These are phyloP conservation scores for Oreortyx pictus DNA, from an alignment of 2,797 vertebrate species.

Conservation along the genomic window DNA sequence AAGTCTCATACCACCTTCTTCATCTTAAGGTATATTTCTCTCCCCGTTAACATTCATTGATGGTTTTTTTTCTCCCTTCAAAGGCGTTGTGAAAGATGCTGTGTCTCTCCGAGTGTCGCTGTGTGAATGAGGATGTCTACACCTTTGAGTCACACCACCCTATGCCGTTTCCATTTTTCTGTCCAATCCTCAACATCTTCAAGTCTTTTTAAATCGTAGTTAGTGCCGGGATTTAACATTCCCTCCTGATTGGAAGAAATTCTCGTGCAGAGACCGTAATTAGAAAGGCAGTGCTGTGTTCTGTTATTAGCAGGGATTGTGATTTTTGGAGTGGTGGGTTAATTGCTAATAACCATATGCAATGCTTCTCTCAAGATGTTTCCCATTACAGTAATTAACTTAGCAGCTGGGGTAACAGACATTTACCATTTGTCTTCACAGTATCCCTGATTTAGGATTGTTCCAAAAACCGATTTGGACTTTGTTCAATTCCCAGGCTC, in stretches of 20 bases:
- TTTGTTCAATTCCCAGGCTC: slow-evolving; percentile 57
- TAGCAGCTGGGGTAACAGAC: slow-evolving; percentile 82
- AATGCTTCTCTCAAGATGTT: slow-evolving; percentile 82
- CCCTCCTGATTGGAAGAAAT: slow-evolving; percentile 56
- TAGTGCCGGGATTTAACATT: slow-evolving; percentile 67
- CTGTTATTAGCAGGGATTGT: slow-evolving; percentile 81
- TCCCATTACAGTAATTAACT: slow-evolving; percentile 83
- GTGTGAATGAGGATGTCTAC: not conserved
- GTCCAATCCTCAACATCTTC: slow-evolving; percentile 2
- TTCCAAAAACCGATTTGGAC: slow-evolving; percentile 57
- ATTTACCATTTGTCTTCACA: slow-evolving; percentile 82
- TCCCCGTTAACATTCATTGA: not conserved
- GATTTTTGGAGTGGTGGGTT: slow-evolving; percentile 81
- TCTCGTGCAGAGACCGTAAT: slow-evolving; percentile 70
- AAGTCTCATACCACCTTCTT: not conserved
- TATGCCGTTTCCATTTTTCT: slow-evolving; percentile 17
- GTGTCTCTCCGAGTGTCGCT: not conserved
- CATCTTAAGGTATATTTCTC: not conserved
- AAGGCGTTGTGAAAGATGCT: slow-evolving; percentile 3
- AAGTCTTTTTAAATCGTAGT: slow-evolving; percentile 58
- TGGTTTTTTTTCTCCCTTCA: not conserved
- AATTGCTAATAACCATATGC: slow-evolving; percentile 83
- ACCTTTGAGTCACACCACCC: not conserved
- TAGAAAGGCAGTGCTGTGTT: slow-evolving; percentile 71
- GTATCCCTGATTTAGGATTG: slow-evolving; percentile 70